Evolutionary conservation across 2,888 invertebrate genomes (phyloP).

Genomic region (Boloria euphrosyne): DNA sequence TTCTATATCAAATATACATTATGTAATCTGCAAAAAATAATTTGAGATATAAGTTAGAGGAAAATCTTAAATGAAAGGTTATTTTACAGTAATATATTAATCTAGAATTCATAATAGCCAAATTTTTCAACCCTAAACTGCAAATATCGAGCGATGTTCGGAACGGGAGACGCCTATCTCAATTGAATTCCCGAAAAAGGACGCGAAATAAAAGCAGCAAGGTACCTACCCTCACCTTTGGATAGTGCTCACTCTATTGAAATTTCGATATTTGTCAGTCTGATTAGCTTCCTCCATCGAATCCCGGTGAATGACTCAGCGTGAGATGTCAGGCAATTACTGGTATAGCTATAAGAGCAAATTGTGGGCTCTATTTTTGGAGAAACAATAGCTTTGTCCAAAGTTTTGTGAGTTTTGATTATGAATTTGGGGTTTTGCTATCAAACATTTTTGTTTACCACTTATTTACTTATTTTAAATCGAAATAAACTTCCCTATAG

Average conservation of each 20-base stretch:
- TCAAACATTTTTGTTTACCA: conserved; percentile 5
- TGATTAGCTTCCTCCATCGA: conserved; percentile 72
- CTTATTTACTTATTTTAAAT: background rate
- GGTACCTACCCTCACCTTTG: conserved; percentile 59
- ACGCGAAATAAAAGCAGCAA: conserved; percentile 68
- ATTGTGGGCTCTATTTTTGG: conserved; percentile 43
- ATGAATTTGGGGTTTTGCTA: conserved; percentile 9
- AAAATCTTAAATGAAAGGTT: background rate
- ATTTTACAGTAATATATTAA: background rate
- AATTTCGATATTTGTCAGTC: conserved; percentile 77
- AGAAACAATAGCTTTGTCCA: conserved; percentile 42
- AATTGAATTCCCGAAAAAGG: conserved; percentile 80
- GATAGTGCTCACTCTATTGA: conserved; percentile 71
- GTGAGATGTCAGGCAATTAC: conserved; percentile 62
- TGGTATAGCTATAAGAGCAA: conserved; percentile 34
- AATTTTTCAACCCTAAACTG: conserved; percentile 37
- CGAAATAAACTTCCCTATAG: background rate
- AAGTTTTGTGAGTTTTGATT: conserved; percentile 24
- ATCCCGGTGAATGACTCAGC: conserved; percentile 69
- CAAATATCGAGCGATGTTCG: conserved; percentile 70
- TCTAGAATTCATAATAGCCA: background rate
- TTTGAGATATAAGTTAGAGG: background rate
- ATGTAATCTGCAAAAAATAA: no score
- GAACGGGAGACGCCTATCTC: conserved; percentile 75
- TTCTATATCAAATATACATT: no score